Percentiles rank a stretch among this genome's conserved stretches.
Conservation (phyloP, 2,113 vertebrate species). For the Tupaia tana region DNA sequence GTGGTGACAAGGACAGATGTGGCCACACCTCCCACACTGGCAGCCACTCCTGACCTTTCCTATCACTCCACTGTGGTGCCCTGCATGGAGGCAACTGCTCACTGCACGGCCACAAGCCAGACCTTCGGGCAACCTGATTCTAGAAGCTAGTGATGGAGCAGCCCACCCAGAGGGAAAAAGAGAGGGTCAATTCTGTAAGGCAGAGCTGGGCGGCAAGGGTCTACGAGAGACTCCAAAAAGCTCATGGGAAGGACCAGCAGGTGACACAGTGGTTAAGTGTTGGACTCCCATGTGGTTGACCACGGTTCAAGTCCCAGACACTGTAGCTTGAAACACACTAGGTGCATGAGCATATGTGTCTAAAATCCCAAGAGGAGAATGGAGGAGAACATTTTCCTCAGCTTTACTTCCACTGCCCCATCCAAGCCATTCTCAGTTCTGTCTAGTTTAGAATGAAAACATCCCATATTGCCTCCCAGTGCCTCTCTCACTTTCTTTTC, state of each 20-base stretch:
- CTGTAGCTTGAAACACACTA: too few relatives aligned
- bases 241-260: too few relatives aligned
- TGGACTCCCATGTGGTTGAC: too few relatives aligned
- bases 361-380: too few relatives aligned
- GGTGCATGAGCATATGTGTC: too few relatives aligned
- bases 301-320: too few relatives aligned
- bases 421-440: background rate
- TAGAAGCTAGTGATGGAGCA: background rate
- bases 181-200: background rate
- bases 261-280: too few relatives aligned
- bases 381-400: background rate
- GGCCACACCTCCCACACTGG: fast-evolving
- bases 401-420: background rate
- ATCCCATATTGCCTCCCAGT: fast-evolving
- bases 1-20: background rate
- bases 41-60: background rate
- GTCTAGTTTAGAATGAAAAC: background rate
- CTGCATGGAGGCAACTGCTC: background rate
- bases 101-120: background rate
- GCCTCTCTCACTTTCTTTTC: too few relatives aligned
- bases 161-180: background rate
- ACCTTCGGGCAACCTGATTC: background rate
- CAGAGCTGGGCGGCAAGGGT: background rate
- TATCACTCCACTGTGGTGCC: too few relatives aligned
- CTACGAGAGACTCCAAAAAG: background rate